These are phyloP conservation scores for Cordilura impudica DNA, from an alignment of 2,888 invertebrate species.

Conservation along the genomic window DNA sequence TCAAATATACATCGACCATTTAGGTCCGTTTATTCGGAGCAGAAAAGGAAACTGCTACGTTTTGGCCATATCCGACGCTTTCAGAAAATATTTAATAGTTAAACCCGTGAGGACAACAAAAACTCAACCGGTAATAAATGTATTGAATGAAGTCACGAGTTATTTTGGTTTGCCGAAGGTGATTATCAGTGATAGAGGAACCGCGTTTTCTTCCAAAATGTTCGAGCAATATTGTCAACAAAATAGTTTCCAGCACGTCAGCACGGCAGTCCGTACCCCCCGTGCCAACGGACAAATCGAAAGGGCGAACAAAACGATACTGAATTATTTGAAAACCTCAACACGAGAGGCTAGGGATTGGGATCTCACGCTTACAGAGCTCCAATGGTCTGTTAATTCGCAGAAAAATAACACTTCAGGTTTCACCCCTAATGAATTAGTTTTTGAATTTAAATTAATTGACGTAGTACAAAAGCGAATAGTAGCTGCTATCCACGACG, in stretches of 20 bases:
- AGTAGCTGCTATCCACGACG: not conserved
- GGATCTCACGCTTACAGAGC: slow-evolving; percentile 40
- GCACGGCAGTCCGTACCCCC: slow-evolving; percentile 65
- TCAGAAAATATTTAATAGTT: slow-evolving; percentile 57
- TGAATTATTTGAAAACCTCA: slow-evolving; percentile 62
- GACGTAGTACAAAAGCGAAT: slow-evolving; percentile 44
- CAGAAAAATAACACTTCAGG: slow-evolving; percentile 42
- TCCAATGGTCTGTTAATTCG: slow-evolving; percentile 61
- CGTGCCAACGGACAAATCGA: slow-evolving; percentile 63
- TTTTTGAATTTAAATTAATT: slow-evolving; percentile 46
- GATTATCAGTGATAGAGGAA: slow-evolving; percentile 65
- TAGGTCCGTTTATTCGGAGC: slow-evolving; percentile 29
- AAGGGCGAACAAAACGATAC: slow-evolving; percentile 53
- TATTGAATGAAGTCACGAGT: slow-evolving; percentile 49
- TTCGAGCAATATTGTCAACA: slow-evolving; percentile 55
- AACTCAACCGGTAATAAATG: slow-evolving; percentile 49
- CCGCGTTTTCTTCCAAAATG: slow-evolving; percentile 60
- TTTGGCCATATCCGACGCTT: slow-evolving; percentile 40
- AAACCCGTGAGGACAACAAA: slow-evolving; percentile 58
- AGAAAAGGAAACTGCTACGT: not conserved
- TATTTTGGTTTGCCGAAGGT: slow-evolving; percentile 66
- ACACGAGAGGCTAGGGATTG: slow-evolving; percentile 47
- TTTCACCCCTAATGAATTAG: slow-evolving; percentile 50
- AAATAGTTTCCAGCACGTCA: slow-evolving; percentile 41
- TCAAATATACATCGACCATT: slow-evolving; percentile 29